These are phyloP conservation scores for Spisula subtruncata DNA, from an alignment of 2,888 invertebrate genomes.

Conservation along the genomic window DNA sequence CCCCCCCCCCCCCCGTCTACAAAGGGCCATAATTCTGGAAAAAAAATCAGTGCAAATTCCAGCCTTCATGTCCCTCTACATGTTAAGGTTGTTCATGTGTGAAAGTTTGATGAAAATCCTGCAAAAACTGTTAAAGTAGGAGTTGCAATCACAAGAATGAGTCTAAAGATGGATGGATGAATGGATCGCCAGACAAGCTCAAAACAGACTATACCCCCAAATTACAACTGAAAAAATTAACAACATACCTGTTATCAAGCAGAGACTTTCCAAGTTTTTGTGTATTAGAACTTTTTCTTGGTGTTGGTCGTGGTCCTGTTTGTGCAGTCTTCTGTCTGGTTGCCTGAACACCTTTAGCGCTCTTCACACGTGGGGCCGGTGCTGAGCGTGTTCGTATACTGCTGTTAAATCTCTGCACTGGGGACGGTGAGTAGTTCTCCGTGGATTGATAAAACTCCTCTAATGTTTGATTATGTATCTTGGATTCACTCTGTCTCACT, in stretches of 20 bases:
- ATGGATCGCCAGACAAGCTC: too few relatives aligned
- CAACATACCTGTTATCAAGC: slow-evolving; percentile 64
- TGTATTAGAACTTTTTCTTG: slow-evolving; percentile 43
- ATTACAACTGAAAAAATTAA: background rate
- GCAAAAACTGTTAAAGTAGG: too few relatives aligned
- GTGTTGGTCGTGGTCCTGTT: slow-evolving; percentile 35
- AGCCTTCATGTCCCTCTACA: too few relatives aligned
- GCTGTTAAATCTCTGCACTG: slow-evolving; percentile 72
- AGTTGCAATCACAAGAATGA: too few relatives aligned
- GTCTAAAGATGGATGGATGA: too few relatives aligned
- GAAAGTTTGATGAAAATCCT: too few relatives aligned
- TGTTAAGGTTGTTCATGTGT: too few relatives aligned
- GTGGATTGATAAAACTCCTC: slow-evolving; percentile 84
- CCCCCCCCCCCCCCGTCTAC: too few relatives aligned
- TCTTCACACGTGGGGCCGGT: slow-evolving; percentile 62
- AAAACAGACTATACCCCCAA: too few relatives aligned
- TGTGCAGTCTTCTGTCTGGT: slow-evolving; percentile 44
- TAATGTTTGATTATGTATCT: slow-evolving; percentile 76
- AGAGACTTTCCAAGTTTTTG: slow-evolving; percentile 69
- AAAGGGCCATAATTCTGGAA: too few relatives aligned
- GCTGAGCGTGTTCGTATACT: slow-evolving; percentile 70
- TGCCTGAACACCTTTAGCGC: slow-evolving; percentile 43
- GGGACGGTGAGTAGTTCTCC: slow-evolving; percentile 78
- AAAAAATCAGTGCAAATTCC: too few relatives aligned
- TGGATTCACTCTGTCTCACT: slow-evolving; percentile 59